These are phyloP conservation scores for Trematomus bernacchii DNA, from an alignment of 2,797 vertebrate species.

Conservation along the genomic window DNA sequence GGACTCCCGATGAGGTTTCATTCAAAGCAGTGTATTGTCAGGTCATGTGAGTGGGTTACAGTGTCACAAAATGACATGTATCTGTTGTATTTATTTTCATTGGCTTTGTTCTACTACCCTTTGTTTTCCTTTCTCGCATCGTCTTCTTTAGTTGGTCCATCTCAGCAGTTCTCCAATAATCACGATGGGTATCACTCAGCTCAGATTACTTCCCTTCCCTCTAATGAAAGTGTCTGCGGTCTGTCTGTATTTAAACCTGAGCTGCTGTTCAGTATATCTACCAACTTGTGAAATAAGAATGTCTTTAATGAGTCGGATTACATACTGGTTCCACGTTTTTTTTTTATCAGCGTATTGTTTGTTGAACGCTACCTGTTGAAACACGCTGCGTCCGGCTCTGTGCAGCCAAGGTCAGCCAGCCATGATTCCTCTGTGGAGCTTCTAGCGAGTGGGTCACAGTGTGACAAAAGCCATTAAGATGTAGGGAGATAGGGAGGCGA, in stretches of 20 bases:
- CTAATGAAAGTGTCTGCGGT: slow-evolving; percentile 23
- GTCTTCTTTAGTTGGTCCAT: background rate
- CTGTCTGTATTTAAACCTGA: slow-evolving; percentile 22
- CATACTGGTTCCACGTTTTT: background rate
- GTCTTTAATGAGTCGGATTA: slow-evolving; percentile 4
- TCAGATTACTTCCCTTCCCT: slow-evolving; percentile 34
- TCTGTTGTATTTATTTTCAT: background rate
- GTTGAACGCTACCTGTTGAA: slow-evolving; percentile 43
- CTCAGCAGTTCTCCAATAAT: slow-evolving; percentile 17
- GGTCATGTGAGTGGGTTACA: background rate
- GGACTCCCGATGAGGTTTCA: background rate
- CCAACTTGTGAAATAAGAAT: background rate
- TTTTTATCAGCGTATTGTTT: slow-evolving; percentile 32
- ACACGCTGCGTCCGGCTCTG: slow-evolving; percentile 19
- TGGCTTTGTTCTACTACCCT: background rate
- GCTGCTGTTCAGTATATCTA: slow-evolving; percentile 14
- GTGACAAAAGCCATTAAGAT: slow-evolving; percentile 86
- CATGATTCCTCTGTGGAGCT: slow-evolving; percentile 53
- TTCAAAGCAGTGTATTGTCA: background rate
- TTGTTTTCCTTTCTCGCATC: background rate
- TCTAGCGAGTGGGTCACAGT: slow-evolving; percentile 62
- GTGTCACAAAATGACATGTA: background rate
- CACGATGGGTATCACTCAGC: slow-evolving; percentile 11
- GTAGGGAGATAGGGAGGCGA: slow-evolving; percentile 71
- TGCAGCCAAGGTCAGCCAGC: slow-evolving; percentile 75